phyloP scores from a whole-genome alignment of 1,140 invertebrate species.

The Harlomillsia oculata region DNA sequence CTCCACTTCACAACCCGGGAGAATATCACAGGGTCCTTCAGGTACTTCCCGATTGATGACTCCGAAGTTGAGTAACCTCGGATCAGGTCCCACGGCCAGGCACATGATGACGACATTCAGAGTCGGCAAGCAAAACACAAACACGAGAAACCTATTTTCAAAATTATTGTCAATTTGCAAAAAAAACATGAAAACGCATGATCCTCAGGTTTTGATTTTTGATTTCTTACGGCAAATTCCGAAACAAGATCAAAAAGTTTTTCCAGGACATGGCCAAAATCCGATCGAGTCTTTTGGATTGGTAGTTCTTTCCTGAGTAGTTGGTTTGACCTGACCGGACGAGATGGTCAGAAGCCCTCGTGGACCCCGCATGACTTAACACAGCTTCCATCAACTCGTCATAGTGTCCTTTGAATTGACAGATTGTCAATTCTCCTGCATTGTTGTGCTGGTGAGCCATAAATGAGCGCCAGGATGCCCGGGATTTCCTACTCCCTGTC shows the following conservation, averaged over 20 bases:
- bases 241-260: conserved; percentile 53
- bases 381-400: no score
- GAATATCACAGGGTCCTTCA: neutral
- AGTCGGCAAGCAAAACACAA: conserved; percentile 81
- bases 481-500: no score
- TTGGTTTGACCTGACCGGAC: no score
- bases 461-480: no score
- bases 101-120: conserved; percentile 89
- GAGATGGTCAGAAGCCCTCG: no score
- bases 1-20: neutral
- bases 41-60: conserved; percentile 71
- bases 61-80: conserved; percentile 68
- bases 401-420: no score
- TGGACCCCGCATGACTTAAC: no score
- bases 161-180: neutral
- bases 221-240: conserved; percentile 54
- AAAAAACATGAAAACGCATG: neutral
- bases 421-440: no score
- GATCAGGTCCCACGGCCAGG: conserved; percentile 80
- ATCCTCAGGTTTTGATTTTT: neutral
- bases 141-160: conserved; percentile 64
- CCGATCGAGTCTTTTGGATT: no score
- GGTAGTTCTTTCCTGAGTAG: no score
- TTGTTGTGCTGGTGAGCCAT: no score
- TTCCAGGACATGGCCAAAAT: no score